phyloP scores from a whole-genome alignment of 1,140 invertebrate species.

The Diploscapter pachys region DNA sequence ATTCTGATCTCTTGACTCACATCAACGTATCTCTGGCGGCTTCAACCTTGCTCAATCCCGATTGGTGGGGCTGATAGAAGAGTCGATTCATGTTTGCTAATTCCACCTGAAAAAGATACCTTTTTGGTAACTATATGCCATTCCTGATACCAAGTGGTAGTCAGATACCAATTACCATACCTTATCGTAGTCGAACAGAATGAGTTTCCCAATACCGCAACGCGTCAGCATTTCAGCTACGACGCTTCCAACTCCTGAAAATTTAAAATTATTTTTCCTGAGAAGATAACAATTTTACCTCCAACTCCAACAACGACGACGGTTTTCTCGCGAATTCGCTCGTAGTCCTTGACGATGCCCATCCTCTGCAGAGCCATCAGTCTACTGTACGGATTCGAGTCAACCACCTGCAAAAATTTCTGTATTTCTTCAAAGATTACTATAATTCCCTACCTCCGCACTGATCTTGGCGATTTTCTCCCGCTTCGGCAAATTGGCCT shows the following conservation, averaged over 20 bases:
- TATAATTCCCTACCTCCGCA: constrained; percentile 64
- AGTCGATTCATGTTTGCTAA: constrained; percentile 98
- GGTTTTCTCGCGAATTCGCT: constrained; percentile 81
- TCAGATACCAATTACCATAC: constrained; percentile 23
- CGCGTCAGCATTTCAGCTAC: constrained; percentile 96
- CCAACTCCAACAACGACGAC: constrained; percentile 96
- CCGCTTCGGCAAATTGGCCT: neutral
- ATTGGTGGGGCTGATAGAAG: constrained; percentile 97
- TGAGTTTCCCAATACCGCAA: constrained; percentile 93
- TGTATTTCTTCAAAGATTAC: neutral
- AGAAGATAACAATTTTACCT: constrained; percentile 63
- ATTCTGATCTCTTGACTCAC: constrained; percentile 45
- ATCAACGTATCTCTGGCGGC: constrained; percentile 82
- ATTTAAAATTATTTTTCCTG: neutral
- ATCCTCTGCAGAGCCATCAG: constrained; percentile 96
- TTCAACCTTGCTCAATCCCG: constrained; percentile 91
- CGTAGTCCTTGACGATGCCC: constrained; percentile 98
- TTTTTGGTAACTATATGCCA: constrained; percentile 70
- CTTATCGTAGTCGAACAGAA: constrained; percentile 47
- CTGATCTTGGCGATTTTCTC: constrained; percentile 69
- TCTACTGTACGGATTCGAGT: constrained; percentile 98
- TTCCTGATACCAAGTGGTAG: constrained; percentile 92
- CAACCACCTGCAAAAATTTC: constrained; percentile 71
- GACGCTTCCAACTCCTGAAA: constrained; percentile 80
- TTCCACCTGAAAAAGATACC: constrained; percentile 70